phyloP scores from a whole-genome alignment of 2,797 vertebrate genomes.

The Coregonus ussuriensis region DNA sequence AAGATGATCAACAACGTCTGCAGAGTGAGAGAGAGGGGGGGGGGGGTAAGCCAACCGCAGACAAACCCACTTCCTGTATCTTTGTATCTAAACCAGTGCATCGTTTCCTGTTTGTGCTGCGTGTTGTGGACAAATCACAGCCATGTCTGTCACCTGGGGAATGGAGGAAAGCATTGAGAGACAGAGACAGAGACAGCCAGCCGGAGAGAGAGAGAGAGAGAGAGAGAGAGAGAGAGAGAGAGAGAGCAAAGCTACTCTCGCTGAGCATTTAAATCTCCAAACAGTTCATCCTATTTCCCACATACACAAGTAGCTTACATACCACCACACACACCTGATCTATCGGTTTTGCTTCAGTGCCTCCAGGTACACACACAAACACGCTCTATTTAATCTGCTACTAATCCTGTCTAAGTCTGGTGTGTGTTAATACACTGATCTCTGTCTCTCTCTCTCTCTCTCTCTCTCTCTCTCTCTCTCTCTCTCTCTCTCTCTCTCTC shows the following conservation, averaged over 20 bases:
- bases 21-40: background rate
- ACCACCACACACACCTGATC: constrained; percentile 26
- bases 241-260: constrained; percentile 10
- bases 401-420: constrained; percentile 44
- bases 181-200: background rate
- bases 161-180: constrained; percentile 12
- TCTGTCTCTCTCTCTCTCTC: background rate
- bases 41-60: constrained; percentile 1
- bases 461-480: too few relatives aligned
- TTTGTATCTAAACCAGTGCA: constrained; percentile 3
- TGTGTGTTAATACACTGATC: constrained; percentile 7
- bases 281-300: background rate
- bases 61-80: background rate
- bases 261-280: constrained; percentile 26
- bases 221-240: background rate
- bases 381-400: constrained; percentile 32
- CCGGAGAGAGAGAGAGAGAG: background rate
- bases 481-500: background rate
- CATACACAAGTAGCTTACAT: constrained; percentile 7
- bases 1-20: background rate
- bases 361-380: constrained; percentile 15
- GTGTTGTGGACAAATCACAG: background rate
- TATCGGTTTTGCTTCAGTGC: background rate
- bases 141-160: constrained; percentile 33
- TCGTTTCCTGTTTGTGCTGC: constrained; percentile 19